Percentiles rank a stretch among this genome's conserved stretches.
Conservation (phyloP, 2,888 invertebrate species). For the Zele albiditarsus region DNA sequence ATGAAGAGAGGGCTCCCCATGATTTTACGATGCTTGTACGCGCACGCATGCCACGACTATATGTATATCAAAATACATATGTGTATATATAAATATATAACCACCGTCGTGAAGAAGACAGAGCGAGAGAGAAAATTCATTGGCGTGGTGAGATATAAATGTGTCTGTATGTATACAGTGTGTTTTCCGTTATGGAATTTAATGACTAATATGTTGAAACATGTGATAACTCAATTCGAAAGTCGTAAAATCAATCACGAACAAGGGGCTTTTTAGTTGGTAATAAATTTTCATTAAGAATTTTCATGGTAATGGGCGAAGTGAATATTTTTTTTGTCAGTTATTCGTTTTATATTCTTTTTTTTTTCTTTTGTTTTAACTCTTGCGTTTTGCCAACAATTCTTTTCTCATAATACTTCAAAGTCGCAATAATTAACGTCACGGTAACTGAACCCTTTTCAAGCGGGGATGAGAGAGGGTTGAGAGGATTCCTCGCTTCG, state of each 20-base stretch:
- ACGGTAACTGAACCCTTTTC: constrained; percentile 40
- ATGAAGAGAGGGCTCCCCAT: constrained; percentile 58
- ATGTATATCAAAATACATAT: constrained; percentile 12
- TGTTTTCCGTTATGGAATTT: neutral
- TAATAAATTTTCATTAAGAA: constrained; percentile 39
- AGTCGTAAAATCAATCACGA: constrained; percentile 39
- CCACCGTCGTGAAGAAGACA: neutral
- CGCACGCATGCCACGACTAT: constrained; percentile 1
- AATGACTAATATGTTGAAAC: constrained; percentile 13
- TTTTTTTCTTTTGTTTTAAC: neutral
- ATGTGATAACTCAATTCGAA: constrained; percentile 31
- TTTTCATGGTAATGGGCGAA: constrained; percentile 30
- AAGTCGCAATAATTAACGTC: constrained; percentile 45
- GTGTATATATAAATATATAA: neutral
- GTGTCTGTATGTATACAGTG: neutral
- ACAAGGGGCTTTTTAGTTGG: constrained; percentile 2
- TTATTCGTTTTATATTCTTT: neutral
- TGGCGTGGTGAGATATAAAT: neutral
- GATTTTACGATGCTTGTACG: constrained; percentile 36
- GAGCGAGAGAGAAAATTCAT: constrained; percentile 10
- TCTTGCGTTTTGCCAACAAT: neutral
- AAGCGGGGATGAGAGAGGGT: constrained; percentile 42
- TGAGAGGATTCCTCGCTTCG: constrained; percentile 42
- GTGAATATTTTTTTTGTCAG: constrained; percentile 17
- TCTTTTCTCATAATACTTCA: constrained; percentile 41